phyloP scores from a whole-genome alignment of 2,888 invertebrate species.

The Strigamia maritima region DNA sequence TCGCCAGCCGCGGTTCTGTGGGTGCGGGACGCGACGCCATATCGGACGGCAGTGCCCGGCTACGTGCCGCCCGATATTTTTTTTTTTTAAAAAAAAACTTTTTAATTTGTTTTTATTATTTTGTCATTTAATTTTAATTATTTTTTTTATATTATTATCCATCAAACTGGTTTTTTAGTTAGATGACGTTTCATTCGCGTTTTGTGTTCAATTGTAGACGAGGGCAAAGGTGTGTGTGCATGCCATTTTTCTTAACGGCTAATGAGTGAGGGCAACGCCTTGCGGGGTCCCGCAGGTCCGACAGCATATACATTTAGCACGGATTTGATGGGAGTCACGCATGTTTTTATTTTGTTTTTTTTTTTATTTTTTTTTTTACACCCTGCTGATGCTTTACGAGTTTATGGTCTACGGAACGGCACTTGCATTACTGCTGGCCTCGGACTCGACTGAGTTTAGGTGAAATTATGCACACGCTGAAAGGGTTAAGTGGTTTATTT shows the following conservation, averaged over 20 bases:
- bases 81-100: background rate
- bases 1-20: conserved; percentile 18
- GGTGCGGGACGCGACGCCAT: conserved; percentile 7
- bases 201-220: background rate
- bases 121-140: background rate
- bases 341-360: background rate
- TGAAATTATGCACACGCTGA: conserved; percentile 1
- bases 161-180: conserved; percentile 21
- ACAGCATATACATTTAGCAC: background rate
- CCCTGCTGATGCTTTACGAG: background rate
- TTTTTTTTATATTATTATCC: conserved; percentile 8
- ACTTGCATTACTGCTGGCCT: background rate
- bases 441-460: background rate
- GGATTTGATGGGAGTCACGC: background rate
- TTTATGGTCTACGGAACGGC: background rate
- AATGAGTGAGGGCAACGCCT: conserved; percentile 36
- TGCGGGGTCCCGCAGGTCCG: conserved; percentile 31
- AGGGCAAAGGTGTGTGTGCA: conserved; percentile 15
- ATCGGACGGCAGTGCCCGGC: background rate
- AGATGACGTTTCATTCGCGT: background rate
- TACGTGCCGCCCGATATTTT: background rate
- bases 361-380: background rate
- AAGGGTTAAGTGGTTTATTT: conserved; percentile 18
- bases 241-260: conserved; percentile 35
- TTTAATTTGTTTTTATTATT: background rate